Conservation (phyloP, 2,888 invertebrate genomes). For the Stratiomys singularior region DNA sequence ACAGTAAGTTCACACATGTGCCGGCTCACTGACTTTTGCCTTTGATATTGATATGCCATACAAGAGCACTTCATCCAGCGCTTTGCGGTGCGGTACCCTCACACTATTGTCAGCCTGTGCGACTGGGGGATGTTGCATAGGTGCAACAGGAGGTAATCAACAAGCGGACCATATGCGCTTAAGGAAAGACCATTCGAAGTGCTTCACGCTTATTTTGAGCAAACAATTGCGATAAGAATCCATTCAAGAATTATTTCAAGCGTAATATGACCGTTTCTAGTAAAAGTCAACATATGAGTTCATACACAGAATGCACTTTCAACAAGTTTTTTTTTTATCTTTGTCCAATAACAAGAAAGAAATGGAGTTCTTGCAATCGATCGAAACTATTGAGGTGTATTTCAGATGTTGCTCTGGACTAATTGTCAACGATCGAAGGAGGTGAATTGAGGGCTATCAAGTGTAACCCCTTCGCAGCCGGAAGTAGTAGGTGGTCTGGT, state of each 20-base stretch:
- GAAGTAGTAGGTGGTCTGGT: background rate
- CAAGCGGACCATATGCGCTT: slow-evolving; percentile 4
- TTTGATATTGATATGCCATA: slow-evolving; percentile 18
- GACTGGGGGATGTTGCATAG: background rate
- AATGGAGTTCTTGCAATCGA: background rate
- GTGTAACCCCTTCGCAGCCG: slow-evolving; percentile 20
- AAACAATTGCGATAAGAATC: slow-evolving; percentile 4
- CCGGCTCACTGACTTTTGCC: slow-evolving; percentile 26
- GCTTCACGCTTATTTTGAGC: background rate
- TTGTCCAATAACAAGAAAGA: too few species aligned
- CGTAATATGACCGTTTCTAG: background rate
- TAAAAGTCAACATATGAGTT: background rate
- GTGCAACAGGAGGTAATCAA: background rate
- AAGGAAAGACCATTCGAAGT: background rate
- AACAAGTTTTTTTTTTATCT: slow-evolving; percentile 2
- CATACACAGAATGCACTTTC: background rate
- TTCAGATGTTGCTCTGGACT: background rate
- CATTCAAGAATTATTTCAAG: background rate
- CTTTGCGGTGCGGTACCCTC: slow-evolving; percentile 2
- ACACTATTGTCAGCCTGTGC: background rate
- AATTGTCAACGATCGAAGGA: background rate
- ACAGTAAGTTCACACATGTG: slow-evolving; percentile 4
- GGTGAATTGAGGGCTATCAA: slow-evolving; percentile 17
- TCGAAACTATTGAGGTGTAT: background rate
- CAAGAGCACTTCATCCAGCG: background rate